Base-by-base conservation (phyloP, 2,888 invertebrate species). In the Mimumesa dahlbomi region DNA sequence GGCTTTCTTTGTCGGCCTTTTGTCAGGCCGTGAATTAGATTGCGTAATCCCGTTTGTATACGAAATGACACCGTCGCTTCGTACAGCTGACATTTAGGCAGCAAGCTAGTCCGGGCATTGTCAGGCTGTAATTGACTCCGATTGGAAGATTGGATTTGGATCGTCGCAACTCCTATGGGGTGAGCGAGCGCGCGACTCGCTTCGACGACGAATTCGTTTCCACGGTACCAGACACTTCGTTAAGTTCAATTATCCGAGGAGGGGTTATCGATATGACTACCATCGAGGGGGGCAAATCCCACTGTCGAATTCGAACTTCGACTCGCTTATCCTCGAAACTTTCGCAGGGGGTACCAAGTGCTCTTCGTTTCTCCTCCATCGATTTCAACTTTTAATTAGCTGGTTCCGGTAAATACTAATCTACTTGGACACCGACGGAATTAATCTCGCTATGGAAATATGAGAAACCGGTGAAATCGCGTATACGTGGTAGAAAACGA, bases 61-160 rank as follows among this genome's bases (percentile, higher is more conserved):
- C 83, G 86, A 87, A 88, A 88, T 86, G 88, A 89, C 88, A 88
- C 87, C 83, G 84, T 77, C 84, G 84, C 84, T 83, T 84, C 81
- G 81, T 76, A 73, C 73, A 79, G 82, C 87, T 87, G 87, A 86
- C 87, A 84, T 86, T 88, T 85, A 86, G 84, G 84, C 81, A 81
- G 83, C 79, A 68, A 69, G 76, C 81, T 65, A 77, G 73, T 75
- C 77, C 77, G 75, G 48, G 79, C 82, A 86, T 88, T 88, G 87
- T 88, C 82, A 82, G 74, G 64, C 81, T 77, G 85, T 89, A 89
- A 89, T 89, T 89, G 89, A 88, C 86, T 88, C 86, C 85, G 89
- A 89, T 88, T 88, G 87, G 86, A 87, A 86, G 84, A 88, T 88
- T 88, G 87, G 84, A 89, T 86, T 87, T 86, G 87, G 84, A 88